These are phyloP conservation scores for Drosophila lacertosa DNA, from an alignment of 1,140 invertebrate species.

Conservation along the genomic window DNA sequence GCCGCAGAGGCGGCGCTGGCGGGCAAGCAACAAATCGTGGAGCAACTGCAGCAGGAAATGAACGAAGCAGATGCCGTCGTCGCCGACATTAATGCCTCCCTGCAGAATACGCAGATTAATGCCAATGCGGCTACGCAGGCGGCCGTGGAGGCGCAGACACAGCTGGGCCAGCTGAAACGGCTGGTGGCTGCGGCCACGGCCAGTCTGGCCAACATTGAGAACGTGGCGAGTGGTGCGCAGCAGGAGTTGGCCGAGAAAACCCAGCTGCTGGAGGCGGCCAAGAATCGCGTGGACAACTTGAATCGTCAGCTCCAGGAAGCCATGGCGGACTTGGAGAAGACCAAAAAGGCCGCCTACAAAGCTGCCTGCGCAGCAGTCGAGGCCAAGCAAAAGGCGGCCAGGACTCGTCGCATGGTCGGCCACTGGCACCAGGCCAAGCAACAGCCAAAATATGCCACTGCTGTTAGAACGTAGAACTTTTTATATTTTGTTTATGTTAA, in stretches of 20 bases:
- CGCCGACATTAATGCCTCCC: constrained; percentile 86
- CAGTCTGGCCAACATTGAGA: constrained; percentile 86
- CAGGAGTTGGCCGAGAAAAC: constrained; percentile 87
- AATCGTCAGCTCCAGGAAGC: constrained; percentile 86
- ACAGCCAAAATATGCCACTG: not conserved
- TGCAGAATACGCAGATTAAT: constrained; percentile 86
- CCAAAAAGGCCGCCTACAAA: constrained; percentile 87
- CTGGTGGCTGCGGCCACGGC: constrained; percentile 85
- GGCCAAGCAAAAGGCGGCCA: constrained; percentile 84
- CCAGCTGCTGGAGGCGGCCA: constrained; percentile 87
- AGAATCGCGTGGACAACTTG: constrained; percentile 86
- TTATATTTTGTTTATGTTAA: not conserved
- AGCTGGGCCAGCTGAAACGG: constrained; percentile 83
- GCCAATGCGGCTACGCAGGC: constrained; percentile 86
- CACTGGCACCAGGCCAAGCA: constrained; percentile 2
- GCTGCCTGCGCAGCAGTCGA: constrained; percentile 87
- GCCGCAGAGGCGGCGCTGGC: constrained; percentile 88
- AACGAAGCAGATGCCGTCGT: constrained; percentile 87
- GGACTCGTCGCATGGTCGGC: constrained; percentile 22
- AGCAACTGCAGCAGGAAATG: constrained; percentile 86
- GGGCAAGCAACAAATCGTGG: constrained; percentile 87
- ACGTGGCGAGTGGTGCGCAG: constrained; percentile 86
- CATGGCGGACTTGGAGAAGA: constrained; percentile 86
- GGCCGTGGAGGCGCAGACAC: constrained; percentile 85
- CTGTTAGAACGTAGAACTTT: constrained; percentile 4